A percentile compares a stretch with the other conserved stretches of the same genome.
Evolutionary conservation across 2,888 invertebrate genomes (phyloP).

Genomic region (Agrotis puta): DNA sequence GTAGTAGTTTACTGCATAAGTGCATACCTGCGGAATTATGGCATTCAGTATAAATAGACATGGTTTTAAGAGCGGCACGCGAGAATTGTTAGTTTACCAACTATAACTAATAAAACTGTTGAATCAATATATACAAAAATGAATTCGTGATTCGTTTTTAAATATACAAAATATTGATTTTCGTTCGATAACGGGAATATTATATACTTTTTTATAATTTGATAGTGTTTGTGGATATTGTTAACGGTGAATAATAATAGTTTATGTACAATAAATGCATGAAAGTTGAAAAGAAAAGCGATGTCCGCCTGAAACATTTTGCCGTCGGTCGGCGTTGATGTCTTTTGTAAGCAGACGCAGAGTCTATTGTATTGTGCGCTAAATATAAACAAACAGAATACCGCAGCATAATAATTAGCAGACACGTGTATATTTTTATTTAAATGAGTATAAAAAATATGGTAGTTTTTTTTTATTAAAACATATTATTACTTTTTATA

Average conservation of each 20-base stretch:
- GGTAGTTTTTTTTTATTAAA: no score
- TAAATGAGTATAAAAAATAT: conserved; percentile 6
- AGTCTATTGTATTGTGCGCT: conserved; percentile 5
- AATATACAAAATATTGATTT: conserved; percentile 3
- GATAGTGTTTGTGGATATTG: not conserved
- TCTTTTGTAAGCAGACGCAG: conserved; percentile 79
- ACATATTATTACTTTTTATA: no score
- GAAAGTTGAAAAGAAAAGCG: not conserved
- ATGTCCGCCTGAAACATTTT: conserved; percentile 20
- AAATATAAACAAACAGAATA: conserved; percentile 16
- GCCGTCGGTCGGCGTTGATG: conserved; percentile 83
- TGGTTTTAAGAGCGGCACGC: conserved; percentile 33
- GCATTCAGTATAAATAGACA: conserved; percentile 41
- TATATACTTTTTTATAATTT: not conserved
- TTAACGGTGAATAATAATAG: not conserved
- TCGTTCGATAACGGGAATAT: not conserved
- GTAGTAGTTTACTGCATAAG: conserved; percentile 41
- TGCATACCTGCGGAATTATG: conserved; percentile 42
- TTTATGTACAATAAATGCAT: conserved; percentile 9
- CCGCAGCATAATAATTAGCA: not conserved
- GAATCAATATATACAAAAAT: conserved; percentile 3
- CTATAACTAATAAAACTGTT: conserved; percentile 28
- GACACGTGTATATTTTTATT: not conserved
- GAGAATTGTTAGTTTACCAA: conserved; percentile 34
- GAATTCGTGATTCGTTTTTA: conserved; percentile 3